Percentiles rank a stretch among this genome's conserved stretches.
These are phyloP conservation scores for Pyrgilauda ruficollis DNA, from an alignment of 2,113 vertebrate genomes.

Conservation along the genomic window DNA sequence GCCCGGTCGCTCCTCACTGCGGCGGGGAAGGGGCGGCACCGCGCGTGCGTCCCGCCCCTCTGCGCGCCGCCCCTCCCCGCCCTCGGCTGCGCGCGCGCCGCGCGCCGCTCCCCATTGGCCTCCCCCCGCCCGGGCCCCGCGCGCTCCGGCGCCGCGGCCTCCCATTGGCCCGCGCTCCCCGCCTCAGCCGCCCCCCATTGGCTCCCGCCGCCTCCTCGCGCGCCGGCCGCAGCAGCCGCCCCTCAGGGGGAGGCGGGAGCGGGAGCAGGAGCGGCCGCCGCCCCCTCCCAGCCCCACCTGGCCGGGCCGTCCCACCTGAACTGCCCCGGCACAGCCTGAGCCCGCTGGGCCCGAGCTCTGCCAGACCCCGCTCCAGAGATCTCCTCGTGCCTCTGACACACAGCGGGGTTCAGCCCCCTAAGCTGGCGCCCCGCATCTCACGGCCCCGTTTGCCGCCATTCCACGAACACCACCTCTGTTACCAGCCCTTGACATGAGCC, in stretches of 20 bases:
- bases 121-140: no score
- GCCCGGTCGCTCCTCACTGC: slow-evolving; percentile 67
- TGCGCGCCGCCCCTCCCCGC: neutral
- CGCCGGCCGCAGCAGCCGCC: neutral
- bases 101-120: neutral
- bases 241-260: neutral
- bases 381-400: rapidly evolving
- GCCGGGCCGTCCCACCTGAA: neutral
- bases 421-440: neutral
- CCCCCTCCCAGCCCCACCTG: neutral
- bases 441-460: neutral
- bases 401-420: neutral
- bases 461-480: neutral
- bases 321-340: neutral
- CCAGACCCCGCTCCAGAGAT: neutral
- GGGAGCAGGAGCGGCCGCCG: neutral
- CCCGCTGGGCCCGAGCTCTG: neutral
- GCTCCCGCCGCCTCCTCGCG: neutral
- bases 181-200: neutral
- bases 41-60: neutral
- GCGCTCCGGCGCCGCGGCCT: no score
- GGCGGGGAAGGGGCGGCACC: slow-evolving; percentile 61
- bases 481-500: neutral
- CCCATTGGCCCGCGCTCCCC: no score
- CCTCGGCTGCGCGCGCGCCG: slow-evolving; percentile 38